phyloP scores from a whole-genome alignment of 1,140 invertebrate genomes.

The Drosophila subpulchrella region DNA sequence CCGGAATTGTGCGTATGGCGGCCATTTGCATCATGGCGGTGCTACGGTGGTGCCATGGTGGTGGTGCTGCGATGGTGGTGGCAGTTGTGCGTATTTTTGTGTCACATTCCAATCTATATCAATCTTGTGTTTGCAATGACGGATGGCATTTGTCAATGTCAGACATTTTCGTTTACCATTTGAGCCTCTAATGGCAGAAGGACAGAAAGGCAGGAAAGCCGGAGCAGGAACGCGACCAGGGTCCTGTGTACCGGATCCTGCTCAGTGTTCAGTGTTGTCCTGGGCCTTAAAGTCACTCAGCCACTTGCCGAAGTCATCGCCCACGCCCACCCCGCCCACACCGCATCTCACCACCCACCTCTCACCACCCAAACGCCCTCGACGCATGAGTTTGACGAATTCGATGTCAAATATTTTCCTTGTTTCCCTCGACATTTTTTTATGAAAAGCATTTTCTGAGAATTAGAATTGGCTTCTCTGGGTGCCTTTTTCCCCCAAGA shows the following conservation, averaged over 20 bases:
- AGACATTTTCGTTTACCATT: slow-evolving; percentile 85
- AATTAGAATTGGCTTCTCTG: slow-evolving; percentile 76
- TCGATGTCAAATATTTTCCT: slow-evolving; percentile 80
- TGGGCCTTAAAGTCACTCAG: slow-evolving; percentile 69
- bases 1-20: slow-evolving; percentile 47
- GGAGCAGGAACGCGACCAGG: slow-evolving; percentile 22
- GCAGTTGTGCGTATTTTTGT: slow-evolving; percentile 83
- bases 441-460: slow-evolving; percentile 75
- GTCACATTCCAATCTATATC: slow-evolving; percentile 85
- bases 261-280: slow-evolving; percentile 1
- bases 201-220: slow-evolving; percentile 30
- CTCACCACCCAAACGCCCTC: slow-evolving; percentile 29
- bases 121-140: slow-evolving; percentile 85
- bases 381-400: slow-evolving; percentile 80
- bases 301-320: slow-evolving; percentile 44
- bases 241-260: slow-evolving; percentile 34
- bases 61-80: slow-evolving; percentile 58
- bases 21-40: slow-evolving; percentile 43
- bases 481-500: slow-evolving; percentile 21
- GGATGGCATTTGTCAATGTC: slow-evolving; percentile 85
- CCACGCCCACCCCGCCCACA: slow-evolving; percentile 34
- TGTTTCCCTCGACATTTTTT: slow-evolving; percentile 65
- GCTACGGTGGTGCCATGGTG: slow-evolving; percentile 23
- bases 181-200: slow-evolving; percentile 77
- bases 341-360: slow-evolving; percentile 16